Percentiles rank a stretch among this genome's conserved stretches.
These are phyloP conservation scores for Ceuthmochares aereus DNA, from an alignment of 2,113 vertebrate genomes.

Conservation along the genomic window DNA sequence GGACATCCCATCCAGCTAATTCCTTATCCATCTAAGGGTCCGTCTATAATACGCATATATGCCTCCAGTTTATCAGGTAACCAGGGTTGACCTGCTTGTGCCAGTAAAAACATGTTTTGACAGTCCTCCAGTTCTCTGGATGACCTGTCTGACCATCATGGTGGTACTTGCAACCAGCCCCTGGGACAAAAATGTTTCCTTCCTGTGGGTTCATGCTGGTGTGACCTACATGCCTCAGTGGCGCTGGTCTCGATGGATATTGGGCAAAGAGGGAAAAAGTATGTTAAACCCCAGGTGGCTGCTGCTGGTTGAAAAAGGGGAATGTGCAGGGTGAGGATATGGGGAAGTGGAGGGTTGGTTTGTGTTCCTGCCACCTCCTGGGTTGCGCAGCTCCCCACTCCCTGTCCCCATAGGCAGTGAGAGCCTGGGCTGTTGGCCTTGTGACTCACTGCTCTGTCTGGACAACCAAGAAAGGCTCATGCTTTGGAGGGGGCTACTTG, in stretches of 20 bases:
- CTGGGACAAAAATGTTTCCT: neutral
- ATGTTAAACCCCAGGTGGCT: neutral
- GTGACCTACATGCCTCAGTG: neutral
- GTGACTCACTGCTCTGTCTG: neutral
- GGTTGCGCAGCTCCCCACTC: neutral
- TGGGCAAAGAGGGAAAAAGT: neutral
- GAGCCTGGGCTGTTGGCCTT: neutral
- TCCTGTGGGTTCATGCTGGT: neutral
- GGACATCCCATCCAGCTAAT: no score
- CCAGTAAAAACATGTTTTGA: neutral
- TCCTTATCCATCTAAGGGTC: no score
- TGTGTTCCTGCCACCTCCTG: neutral
- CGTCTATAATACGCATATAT: no score
- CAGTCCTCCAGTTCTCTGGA: neutral
- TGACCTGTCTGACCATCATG: neutral
- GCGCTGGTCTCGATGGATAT: neutral
- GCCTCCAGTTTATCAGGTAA: no score
- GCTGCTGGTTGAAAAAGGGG: neutral
- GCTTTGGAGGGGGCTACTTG: neutral
- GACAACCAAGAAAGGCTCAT: conserved; percentile 7
- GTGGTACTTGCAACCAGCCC: neutral
- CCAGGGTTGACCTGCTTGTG: neutral
- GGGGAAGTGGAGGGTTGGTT: fast-evolving
- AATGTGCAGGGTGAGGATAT: neutral
- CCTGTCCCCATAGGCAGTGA: neutral